These are phyloP conservation scores for Epiperipatus broadwayi DNA, from an alignment of 2,888 invertebrate species.

Conservation along the genomic window DNA sequence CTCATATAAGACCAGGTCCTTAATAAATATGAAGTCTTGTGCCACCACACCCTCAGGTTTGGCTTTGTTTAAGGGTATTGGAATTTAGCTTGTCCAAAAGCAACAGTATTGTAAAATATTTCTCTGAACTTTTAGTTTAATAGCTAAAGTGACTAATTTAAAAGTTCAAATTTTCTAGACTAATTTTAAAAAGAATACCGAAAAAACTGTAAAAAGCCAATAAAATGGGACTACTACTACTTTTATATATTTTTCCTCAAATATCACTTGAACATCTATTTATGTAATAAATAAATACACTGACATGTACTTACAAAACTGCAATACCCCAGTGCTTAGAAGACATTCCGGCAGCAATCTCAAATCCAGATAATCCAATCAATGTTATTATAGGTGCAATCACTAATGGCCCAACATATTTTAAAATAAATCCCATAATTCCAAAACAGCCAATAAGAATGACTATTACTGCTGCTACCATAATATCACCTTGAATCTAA, in stretches of 20 bases:
- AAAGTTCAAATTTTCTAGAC: too few species aligned
- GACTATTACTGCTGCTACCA: constrained; percentile 54
- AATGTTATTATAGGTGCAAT: constrained; percentile 64
- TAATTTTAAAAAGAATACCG: too few species aligned
- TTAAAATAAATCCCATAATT: constrained; percentile 49
- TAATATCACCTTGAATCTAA: constrained; percentile 54
- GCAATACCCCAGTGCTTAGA: constrained; percentile 66
- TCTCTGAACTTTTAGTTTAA: too few species aligned
- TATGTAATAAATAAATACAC: not conserved
- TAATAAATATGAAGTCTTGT: too few species aligned
- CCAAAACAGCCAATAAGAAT: constrained; percentile 48
- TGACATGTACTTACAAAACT: constrained; percentile 40
- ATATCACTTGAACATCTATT: not conserved
- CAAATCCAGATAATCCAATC: constrained; percentile 60
- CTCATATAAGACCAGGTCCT: too few species aligned
- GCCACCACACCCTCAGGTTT: too few species aligned
- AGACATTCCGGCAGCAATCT: constrained; percentile 58
- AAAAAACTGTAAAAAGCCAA: too few species aligned
- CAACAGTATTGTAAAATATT: too few species aligned
- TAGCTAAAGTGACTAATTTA: too few species aligned
- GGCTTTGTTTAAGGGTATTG: too few species aligned
- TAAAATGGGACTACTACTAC: too few species aligned
- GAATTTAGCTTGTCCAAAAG: too few species aligned
- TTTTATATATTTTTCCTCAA: not conserved
- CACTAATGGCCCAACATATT: constrained; percentile 58